Base-by-base conservation (phyloP, 1,140 invertebrate species). In the Nebria ingens region DNA sequence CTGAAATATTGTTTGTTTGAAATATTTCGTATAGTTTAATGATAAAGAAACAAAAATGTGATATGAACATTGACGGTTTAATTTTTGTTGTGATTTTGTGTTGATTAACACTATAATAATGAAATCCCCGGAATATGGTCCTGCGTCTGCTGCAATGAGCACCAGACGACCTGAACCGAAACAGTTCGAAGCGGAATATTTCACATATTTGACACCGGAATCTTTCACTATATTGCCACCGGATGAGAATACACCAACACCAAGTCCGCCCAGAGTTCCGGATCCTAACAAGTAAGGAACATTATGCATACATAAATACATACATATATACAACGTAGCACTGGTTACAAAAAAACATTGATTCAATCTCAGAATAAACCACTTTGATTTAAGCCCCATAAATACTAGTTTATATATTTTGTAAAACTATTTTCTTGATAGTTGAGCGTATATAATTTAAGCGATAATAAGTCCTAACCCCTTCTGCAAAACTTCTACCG, bases 171-270 rank as follows among this genome's bases (percentile, higher is more conserved):
- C 40, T 9, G 40, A 45, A 4, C 3, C 6, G 9, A 45, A 45
- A 17, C 6, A 45, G 3, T 63, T 60, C 34, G 57, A 68, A 50
- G 54, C 56, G 21, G 66, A 68, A 42, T 55, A 66, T 19, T 59
- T 65, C 40, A 59, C 60, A 21, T 67, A 68, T 53, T 54, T 68
- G 42, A 52, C 65, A 12, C 68, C 68, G 2, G 68, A 67, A 25
- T 67, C 68, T 23, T 70, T 70, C 55, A 70, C 67, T 1, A 62
- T 70, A 1, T 50, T 70, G 1, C 64, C 65, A 13, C 60, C 63
- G 17, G 65, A 68, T 21, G 57, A 61, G 23, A 54, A 40, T 2
- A 51, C 56, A 12, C 58, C 62, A 19, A 63, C 62, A 19, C 64
- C 68, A 54, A 62, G 62, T 34, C 68, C 66, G 6, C 62, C 64